phyloP scores from a whole-genome alignment of 2,797 vertebrate genomes.

The Cuniculus paca region DNA sequence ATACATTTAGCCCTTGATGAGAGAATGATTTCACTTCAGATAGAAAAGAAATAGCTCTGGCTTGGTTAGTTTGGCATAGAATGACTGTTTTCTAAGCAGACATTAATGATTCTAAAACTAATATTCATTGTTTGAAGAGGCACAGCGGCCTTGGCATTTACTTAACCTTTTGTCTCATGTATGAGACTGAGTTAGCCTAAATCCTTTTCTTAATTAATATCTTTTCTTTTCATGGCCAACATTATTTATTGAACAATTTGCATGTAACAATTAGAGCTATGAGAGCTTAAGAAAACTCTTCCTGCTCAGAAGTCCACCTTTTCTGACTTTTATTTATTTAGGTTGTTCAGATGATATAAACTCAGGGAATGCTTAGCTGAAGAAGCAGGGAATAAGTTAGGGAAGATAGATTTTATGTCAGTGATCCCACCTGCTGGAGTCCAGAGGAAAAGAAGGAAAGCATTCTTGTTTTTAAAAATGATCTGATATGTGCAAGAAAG shows the following conservation, averaged over 20 bases:
- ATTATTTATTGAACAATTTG: slow-evolving; percentile 93
- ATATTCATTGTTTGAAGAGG: slow-evolving; percentile 99
- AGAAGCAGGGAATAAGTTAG: neutral
- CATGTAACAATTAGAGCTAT: slow-evolving; percentile 88
- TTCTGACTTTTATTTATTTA: slow-evolving; percentile 72
- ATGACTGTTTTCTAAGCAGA: slow-evolving; percentile 98
- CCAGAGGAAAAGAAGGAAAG: slow-evolving; percentile 41
- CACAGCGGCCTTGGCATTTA: slow-evolving; percentile 98
- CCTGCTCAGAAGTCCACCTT: slow-evolving; percentile 69
- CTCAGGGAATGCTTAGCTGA: slow-evolving; percentile 51
- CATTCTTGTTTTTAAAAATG: slow-evolving; percentile 34
- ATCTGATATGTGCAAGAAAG: slow-evolving; percentile 50
- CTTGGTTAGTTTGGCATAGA: slow-evolving; percentile 93
- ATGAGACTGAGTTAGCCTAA: slow-evolving; percentile 97
- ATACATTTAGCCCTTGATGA: slow-evolving; percentile 92
- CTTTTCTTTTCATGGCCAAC: slow-evolving; percentile 89
- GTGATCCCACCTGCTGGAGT: slow-evolving; percentile 46
- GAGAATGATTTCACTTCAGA: slow-evolving; percentile 95
- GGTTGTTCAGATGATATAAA: slow-evolving; percentile 74
- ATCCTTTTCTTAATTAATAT: slow-evolving; percentile 99
- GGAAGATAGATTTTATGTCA: slow-evolving; percentile 40
- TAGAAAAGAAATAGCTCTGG: slow-evolving; percentile 94
- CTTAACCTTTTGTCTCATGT: slow-evolving; percentile 99
- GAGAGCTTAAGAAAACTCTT: slow-evolving; percentile 79
- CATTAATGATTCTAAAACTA: slow-evolving; percentile 99